Base-by-base conservation (phyloP, 2,797 vertebrate genomes). In the Dipus sagitta region DNA sequence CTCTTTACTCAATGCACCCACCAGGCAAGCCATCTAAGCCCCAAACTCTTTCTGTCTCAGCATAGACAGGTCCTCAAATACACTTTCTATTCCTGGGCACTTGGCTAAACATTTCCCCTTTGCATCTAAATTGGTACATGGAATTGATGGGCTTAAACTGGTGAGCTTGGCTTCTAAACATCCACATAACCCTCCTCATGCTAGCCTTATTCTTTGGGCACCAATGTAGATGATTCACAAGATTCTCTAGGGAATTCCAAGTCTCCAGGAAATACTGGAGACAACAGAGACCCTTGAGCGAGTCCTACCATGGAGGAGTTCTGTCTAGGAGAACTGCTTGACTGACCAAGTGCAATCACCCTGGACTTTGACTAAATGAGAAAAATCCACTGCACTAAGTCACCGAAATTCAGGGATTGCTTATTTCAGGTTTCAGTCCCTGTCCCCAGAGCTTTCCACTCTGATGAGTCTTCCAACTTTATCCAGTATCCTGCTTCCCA, bases 401-500 rank as follows among this genome's bases (percentile, higher is more conserved):
- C 68, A 60, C 77, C 75, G 21, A 91, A 83, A 72, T 68, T 58
- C 11, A 26, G 58, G 28, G 21, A 10, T 32, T 89, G 58, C 68
- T 64, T 72, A 86, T 70, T 86, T 52, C 11, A 71, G 52, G 21
- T 76, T 83, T 80, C 70, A 80, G 86, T 64, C 62, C 91, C 79
- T 62, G 24, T 26, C 62, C 83, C 20, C 6, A 76, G 42, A 70
- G 68, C 72, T 95, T 92, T 95, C 78, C 30, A 72, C n/a, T 26
- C 86, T 71, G 30, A 30, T 21, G 38, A 32, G 9, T 86, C 83
- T 96, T 96, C 88, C 79, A 94, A 14, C 54, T 93, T 42, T 95
- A 23, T 85, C 60, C 82, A 78, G 38, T 90, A 91, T 94, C 79
- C 65, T 89, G 72, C 70, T 97, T 93, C 94, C 81, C 79, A 94